phyloP scores from a whole-genome alignment of 2,113 vertebrate species.

The Heptranchias perlo region DNA sequence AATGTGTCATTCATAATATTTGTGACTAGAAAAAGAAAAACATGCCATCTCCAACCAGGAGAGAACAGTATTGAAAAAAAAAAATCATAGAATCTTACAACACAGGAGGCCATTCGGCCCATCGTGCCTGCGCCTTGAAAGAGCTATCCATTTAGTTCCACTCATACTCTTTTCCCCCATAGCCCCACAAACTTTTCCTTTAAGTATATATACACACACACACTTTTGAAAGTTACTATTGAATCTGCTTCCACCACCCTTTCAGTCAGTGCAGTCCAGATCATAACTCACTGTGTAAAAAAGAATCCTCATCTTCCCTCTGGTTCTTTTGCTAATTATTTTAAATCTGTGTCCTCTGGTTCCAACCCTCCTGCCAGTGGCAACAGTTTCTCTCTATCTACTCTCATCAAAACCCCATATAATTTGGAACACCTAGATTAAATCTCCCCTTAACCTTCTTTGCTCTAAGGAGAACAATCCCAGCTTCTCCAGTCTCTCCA shows the following conservation, averaged over 20 bases:
- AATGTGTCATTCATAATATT: not conserved
- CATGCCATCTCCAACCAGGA: not conserved
- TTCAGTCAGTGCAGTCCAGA: not conserved
- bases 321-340: no score
- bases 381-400: not conserved
- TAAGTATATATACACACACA: not conserved
- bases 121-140: not conserved
- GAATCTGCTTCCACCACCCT: not conserved
- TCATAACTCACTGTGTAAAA: no score
- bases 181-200: not conserved
- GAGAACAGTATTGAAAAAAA: not conserved
- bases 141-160: not conserved
- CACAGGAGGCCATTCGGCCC: not conserved
- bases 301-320: no score
- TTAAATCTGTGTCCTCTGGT: not conserved
- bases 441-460: no score
- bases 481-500: no score
- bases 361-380: not conserved
- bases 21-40: not conserved
- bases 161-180: not conserved
- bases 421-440: no score
- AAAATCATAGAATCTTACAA: not conserved
- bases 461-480: no score
- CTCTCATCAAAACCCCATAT: no score
- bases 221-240: not conserved